Base-by-base conservation (phyloP, 2,113 vertebrate genomes). In the Cavia aperea region DNA sequence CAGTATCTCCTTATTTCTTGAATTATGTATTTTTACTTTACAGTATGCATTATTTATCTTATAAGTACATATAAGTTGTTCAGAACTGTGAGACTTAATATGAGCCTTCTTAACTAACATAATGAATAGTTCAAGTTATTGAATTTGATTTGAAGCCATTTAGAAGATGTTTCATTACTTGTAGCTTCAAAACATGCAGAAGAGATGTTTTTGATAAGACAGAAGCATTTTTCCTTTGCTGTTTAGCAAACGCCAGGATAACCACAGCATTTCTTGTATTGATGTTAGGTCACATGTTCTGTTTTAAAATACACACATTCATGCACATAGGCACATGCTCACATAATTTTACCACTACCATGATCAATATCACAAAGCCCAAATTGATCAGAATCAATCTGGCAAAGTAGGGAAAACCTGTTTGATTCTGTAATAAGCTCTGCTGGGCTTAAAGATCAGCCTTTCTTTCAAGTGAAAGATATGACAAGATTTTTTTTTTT, bases 111-210 rank as follows among this genome's bases (percentile, higher is more conserved):
- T 92, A 73, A 88, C 26, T 60, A 73, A 70, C 26, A 63, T 88
- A 86, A 31, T 95, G 81, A 79, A 13, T 75, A 51, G 60, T 73
- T 87, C 51, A 83, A 18, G 4, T 94, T 60, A 14, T 95, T 89
- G 70, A 93, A 68, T 83, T 93, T 93, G 43, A 93, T 84, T 70
- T 94, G 13, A 75, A 81, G 56, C 56, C 14, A 81, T 9, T 95
- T 62, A 68, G 36, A 81, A 84, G n/a, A 43, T 84, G 16, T 93
- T 68, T 92, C 81, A 73, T 87, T 92, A 43, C 15, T n/a, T 19
- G 0, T 87, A 51, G 6, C 12, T 54, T 81, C 58, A 85, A 87
- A 93, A 21, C 36, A 6, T 75, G 51, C 8, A 66, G 36, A 82
- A 83, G 26, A 58, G 6, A 36, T 85, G 15, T 58, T 87, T 93